Evolutionary conservation across 1,140 invertebrate species (phyloP), one percentile per base, ranked within the genome.

Genomic region (Sycobia sp.): DNA sequence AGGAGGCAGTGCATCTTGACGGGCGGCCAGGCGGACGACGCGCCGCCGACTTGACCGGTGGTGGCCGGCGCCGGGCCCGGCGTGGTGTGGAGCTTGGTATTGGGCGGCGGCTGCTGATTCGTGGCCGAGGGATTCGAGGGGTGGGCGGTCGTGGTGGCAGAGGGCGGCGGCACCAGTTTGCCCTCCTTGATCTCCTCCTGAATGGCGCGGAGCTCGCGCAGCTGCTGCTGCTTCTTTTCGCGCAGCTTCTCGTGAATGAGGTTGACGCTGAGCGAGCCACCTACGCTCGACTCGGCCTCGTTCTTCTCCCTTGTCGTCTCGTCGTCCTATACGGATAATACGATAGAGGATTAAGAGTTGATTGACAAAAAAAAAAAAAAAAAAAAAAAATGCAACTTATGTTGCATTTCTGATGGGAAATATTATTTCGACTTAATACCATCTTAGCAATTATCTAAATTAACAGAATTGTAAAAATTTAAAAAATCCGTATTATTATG

Each of bases 121-220:
- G 76, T 71, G 8, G 65, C 71, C 2, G 72, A 73, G 3, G 72
- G 70, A 0, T 75, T 76, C 0, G 78, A 74, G 0, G 77, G 71
- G 25, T 75, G 77, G 0, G 74, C 77, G 0, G 81, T 80, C 0
- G 74, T 73, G 0, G 78, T 77, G 5, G 76, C 75, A 3, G 77
- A 79, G 0, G 78, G 80, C 3, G 85, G 85, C 18, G 85, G 81
- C 16, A 84, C 87, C 5, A 92, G 72, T 73, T 92, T 92, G 0
- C 90, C 91, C 70, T 92, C 90, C 72, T 91, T 92, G 32, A 94
- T 94, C 76, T 94, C 92, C 70, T 93, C 91, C 71, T 94, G 91
- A 67, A 93, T 92, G 8, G 90, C 89, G 58, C 89, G 83, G 11
- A 95, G 73, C 74, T 95, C 92, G 0, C 91, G 89, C 3, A 95